Evolutionary conservation across 2,113 vertebrate genomes (phyloP), one percentile per base, ranked within the genome.

Genomic region (Prunella fulvescens): DNA sequence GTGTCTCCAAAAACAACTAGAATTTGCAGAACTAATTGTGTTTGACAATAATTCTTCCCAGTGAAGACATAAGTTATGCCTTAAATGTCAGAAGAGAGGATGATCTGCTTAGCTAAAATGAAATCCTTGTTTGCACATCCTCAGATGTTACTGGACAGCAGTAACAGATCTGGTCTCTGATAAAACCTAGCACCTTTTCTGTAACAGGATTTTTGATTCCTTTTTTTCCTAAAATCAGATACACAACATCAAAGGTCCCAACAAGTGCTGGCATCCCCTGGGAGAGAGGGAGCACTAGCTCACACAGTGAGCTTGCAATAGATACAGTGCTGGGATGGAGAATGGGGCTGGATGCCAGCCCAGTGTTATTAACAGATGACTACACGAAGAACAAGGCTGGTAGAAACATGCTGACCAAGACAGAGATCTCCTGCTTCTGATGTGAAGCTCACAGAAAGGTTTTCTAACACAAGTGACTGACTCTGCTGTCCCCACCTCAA

Each of bases 11-110:
- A 85, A 87, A 44, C 74, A 91, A 64, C 17, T n/a, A 39, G 15
- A 57, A 56, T 92, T 81, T 73, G 40, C 69, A 88, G 86, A 94
- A 86, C 33, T 93, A 88, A 78, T 81, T 92, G 71, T 57, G 48
- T 86, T 90, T 93, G 72, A 93, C 92, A 95, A 67, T 45, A 65
- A 71, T 56, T 93, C 82, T 80, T 92, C 48, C 60, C 40, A 64
- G 45, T 24, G 60, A 84, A 93, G 64, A 81, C 58, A 16, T 53
- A 90, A 90, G 31, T 92, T 94, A 93, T 61, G 56, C 81, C 88
- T 83, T 81, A 71, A 60, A 88, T 51, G 62, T 22, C 4, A 9
- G 60, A 64, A 81, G 64, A 77, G 47, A 73, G 67, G 76, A 71
- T 83, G 92, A 93, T 83, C 82, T 83, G 48, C 93, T 95, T 60